phyloP scores from a whole-genome alignment of 1,140 invertebrate genomes.

The Mercenaria mercenaria region DNA sequence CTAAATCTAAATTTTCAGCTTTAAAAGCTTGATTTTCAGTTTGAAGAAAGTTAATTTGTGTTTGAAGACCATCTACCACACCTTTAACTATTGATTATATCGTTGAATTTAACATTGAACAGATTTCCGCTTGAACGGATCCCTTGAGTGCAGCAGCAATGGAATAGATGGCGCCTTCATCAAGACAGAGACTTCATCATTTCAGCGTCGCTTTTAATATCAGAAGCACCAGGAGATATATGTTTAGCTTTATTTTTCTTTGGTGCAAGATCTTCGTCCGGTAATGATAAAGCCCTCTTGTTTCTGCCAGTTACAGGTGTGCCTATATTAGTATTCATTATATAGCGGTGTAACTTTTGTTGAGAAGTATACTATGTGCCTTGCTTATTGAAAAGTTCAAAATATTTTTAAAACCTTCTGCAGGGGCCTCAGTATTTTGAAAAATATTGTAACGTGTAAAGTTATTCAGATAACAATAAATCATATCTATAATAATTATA shows the following conservation, averaged over 20 bases:
- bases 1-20: background rate
- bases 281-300: background rate
- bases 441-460: no score
- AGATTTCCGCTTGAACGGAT: background rate
- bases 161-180: background rate
- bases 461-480: no score
- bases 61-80: background rate
- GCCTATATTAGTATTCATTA: background rate
- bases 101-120: background rate
- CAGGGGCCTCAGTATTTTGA: no score
- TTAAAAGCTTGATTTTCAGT: background rate
- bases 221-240: no score
- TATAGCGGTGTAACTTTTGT: background rate
- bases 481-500: no score
- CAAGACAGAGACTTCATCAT: background rate
- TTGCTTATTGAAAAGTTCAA: no score
- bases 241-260: background rate
- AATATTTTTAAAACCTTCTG: no score
- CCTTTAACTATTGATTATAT: background rate
- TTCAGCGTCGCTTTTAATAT: background rate
- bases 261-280: background rate
- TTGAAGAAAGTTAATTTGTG: background rate
- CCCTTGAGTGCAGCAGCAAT: background rate
- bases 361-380: no score
- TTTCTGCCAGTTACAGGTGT: background rate